Conservation (phyloP, 2,888 invertebrate species). For the Aphelenchoides bicaudatus region DNA sequence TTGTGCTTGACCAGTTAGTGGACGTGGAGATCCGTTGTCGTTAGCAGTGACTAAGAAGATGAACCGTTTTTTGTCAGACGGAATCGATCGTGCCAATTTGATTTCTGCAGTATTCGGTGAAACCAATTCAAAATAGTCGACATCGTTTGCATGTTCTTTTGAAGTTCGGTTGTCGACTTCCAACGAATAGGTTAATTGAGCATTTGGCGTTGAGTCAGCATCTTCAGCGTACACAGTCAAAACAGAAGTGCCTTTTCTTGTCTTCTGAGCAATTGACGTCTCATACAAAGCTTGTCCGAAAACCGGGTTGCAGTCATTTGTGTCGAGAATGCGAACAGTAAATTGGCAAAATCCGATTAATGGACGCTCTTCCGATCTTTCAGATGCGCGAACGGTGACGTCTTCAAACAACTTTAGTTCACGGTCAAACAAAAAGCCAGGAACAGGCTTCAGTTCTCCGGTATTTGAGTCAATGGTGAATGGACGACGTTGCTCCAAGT, state of each 20-base stretch:
- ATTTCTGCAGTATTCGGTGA: slow-evolving; percentile 39
- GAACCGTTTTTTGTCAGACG: slow-evolving; percentile 46
- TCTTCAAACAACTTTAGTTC: slow-evolving; percentile 55
- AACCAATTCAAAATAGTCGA: slow-evolving; percentile 24
- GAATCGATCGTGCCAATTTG: slow-evolving; percentile 38
- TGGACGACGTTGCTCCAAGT: slow-evolving; percentile 51
- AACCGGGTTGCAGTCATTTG: slow-evolving; percentile 98
- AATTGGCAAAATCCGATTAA: slow-evolving; percentile 97
- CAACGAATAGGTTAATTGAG: slow-evolving; percentile 50
- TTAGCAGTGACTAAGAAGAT: slow-evolving; percentile 72
- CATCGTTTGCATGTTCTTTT: slow-evolving; percentile 34
- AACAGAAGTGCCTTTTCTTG: slow-evolving; percentile 38
- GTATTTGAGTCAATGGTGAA: slow-evolving; percentile 59
- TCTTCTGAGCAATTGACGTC: slow-evolving; percentile 36
- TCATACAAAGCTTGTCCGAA: slow-evolving; percentile 67
- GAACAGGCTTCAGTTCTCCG: slow-evolving; percentile 61
- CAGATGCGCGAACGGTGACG: slow-evolving; percentile 74
- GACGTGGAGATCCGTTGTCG: slow-evolving; percentile 71
- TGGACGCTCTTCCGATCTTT: slow-evolving; percentile 95
- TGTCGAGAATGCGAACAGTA: slow-evolving; percentile 85
- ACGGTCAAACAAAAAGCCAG: slow-evolving; percentile 59
- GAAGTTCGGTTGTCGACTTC: slow-evolving; percentile 44
- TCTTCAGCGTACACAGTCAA: slow-evolving; percentile 58
- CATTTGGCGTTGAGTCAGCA: slow-evolving; percentile 53
- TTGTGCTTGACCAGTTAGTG: slow-evolving; percentile 72